These are phyloP conservation scores for Drosophila athabasca DNA, from an alignment of 1,140 invertebrate genomes.

Conservation along the genomic window DNA sequence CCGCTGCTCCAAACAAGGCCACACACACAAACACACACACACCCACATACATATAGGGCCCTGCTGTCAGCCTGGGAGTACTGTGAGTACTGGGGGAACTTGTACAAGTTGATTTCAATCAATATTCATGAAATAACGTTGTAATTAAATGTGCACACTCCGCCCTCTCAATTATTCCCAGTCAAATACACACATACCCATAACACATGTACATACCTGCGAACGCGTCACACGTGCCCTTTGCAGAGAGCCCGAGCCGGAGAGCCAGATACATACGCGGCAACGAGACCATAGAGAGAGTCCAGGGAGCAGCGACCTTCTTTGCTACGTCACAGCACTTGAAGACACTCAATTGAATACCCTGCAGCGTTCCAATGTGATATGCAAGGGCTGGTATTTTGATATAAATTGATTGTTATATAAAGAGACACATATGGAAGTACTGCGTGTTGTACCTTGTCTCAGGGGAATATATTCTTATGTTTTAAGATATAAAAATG, in stretches of 20 bases:
- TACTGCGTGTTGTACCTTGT: too few species aligned
- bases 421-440: too few species aligned
- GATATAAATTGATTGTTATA: too few species aligned
- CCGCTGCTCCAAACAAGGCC: too few species aligned
- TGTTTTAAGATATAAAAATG: too few species aligned
- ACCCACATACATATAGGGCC: background rate
- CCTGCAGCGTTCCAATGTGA: too few species aligned
- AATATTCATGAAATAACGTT: slow-evolving; percentile 67
- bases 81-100: background rate
- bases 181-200: background rate
- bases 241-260: slow-evolving; percentile 35
- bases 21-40: slow-evolving; percentile 1
- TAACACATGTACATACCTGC: slow-evolving; percentile 27
- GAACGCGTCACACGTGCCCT: slow-evolving; percentile 72
- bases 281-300: background rate
- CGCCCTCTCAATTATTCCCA: background rate
- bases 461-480: too few species aligned
- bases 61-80: too few species aligned
- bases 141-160: slow-evolving; percentile 56
- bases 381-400: too few species aligned
- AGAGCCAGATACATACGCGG: background rate
- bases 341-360: slow-evolving; percentile 12
- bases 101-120: slow-evolving; percentile 54
- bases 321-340: slow-evolving; percentile 45
- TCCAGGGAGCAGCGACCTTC: slow-evolving; percentile 41